These are phyloP conservation scores for Periplaneta americana DNA, from an alignment of 1,140 invertebrate genomes.

Conservation along the genomic window DNA sequence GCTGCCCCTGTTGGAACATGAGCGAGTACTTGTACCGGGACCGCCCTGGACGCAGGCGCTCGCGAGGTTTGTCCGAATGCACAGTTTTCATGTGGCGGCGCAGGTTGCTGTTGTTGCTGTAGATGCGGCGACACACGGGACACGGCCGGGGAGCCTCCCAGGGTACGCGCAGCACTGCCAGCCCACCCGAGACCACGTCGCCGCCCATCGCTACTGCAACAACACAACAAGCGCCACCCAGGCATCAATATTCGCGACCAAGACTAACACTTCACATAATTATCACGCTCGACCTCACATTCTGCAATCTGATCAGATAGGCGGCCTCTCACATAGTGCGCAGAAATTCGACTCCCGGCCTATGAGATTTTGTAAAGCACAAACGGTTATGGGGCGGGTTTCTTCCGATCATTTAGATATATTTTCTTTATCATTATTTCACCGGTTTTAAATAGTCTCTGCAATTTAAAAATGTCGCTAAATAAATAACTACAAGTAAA, in stretches of 20 bases:
- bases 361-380: no score
- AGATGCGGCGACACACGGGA: conserved; percentile 37
- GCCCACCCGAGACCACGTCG: not conserved
- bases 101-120: conserved; percentile 43
- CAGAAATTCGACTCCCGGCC: no score
- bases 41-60: conserved; percentile 27
- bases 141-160: conserved; percentile 37
- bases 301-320: no score
- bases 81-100: conserved; percentile 38
- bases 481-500: no score
- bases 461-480: no score
- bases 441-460: no score
- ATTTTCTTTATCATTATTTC: no score
- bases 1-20: not conserved
- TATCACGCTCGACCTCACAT: no score
- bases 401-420: no score
- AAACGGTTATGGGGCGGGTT: no score
- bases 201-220: conserved; percentile 7
- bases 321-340: no score
- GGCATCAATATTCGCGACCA: not conserved
- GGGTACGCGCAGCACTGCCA: conserved; percentile 8
- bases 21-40: conserved; percentile 8
- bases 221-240: not conserved
- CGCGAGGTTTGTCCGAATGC: conserved; percentile 29
- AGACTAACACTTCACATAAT: no score